Evolutionary conservation across 2,113 vertebrate genomes (phyloP).

Genomic region (Oenanthe oenanthe): DNA sequence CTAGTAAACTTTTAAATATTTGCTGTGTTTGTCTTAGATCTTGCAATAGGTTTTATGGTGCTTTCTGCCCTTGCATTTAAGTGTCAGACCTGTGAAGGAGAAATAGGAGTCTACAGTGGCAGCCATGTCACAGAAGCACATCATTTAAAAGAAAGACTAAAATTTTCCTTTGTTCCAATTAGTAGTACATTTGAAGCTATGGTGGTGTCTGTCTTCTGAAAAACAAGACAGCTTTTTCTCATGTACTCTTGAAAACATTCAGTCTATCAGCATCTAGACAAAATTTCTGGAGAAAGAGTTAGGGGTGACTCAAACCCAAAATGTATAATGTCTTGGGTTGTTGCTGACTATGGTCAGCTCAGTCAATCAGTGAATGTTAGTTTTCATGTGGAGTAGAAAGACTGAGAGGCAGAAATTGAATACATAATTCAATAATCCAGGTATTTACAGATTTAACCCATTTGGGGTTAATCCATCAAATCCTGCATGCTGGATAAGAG

Average conservation of each 20-base stretch:
- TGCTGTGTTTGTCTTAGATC: neutral
- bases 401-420: neutral
- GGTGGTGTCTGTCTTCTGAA: fast-evolving
- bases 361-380: neutral
- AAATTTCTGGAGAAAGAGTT: neutral
- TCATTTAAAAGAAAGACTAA: neutral
- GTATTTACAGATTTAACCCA: fast-evolving
- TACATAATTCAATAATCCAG: neutral
- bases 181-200: neutral
- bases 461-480: neutral
- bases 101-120: neutral
- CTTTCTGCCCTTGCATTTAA: neutral
- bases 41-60: neutral
- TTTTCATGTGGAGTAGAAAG: neutral
- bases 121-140: neutral
- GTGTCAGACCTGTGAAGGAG: neutral
- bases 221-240: neutral
- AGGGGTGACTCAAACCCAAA: neutral
- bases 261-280: neutral
- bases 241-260: neutral
- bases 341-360: neutral
- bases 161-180: neutral
- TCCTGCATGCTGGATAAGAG: neutral
- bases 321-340: neutral
- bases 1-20: neutral